Evolutionary conservation across 2,888 invertebrate genomes (phyloP).

Genomic region (Hypercompe scribonia): DNA sequence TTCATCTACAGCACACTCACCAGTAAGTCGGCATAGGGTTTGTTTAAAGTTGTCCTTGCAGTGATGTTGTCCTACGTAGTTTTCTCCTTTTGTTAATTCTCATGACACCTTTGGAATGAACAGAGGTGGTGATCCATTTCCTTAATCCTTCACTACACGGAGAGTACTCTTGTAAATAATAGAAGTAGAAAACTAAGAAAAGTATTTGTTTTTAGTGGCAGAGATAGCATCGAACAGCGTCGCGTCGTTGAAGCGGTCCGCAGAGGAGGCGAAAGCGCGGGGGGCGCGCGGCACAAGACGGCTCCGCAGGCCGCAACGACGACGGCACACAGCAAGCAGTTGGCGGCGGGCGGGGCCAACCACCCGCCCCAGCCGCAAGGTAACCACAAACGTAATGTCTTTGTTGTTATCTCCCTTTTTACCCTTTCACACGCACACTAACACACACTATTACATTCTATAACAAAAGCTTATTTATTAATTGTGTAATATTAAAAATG

Average conservation of each 20-base stretch:
- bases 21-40: too few species aligned
- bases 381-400: slow-evolving; percentile 85
- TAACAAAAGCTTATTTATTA: neutral
- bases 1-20: too few species aligned
- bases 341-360: slow-evolving; percentile 92
- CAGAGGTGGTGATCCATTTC: too few species aligned
- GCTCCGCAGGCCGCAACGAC: slow-evolving; percentile 87
- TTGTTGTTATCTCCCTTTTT: slow-evolving; percentile 69
- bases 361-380: slow-evolving; percentile 89
- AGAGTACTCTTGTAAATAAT: too few species aligned
- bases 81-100: too few species aligned
- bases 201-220: slow-evolving; percentile 69
- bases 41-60: too few species aligned
- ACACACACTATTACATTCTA: neutral
- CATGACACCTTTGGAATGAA: too few species aligned
- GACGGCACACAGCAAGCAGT: slow-evolving; percentile 93
- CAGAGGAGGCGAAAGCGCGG: slow-evolving; percentile 74
- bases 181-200: neutral
- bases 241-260: slow-evolving; percentile 63
- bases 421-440: slow-evolving; percentile 6
- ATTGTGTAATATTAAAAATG: neutral
- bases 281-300: slow-evolving; percentile 80
- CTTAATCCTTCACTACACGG: too few species aligned
- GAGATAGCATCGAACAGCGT: slow-evolving; percentile 80
- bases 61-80: too few species aligned